Evolutionary conservation across 1,140 invertebrate species (phyloP), one percentile per base, ranked within the genome.

Genomic region (Drosophila seguyi): DNA sequence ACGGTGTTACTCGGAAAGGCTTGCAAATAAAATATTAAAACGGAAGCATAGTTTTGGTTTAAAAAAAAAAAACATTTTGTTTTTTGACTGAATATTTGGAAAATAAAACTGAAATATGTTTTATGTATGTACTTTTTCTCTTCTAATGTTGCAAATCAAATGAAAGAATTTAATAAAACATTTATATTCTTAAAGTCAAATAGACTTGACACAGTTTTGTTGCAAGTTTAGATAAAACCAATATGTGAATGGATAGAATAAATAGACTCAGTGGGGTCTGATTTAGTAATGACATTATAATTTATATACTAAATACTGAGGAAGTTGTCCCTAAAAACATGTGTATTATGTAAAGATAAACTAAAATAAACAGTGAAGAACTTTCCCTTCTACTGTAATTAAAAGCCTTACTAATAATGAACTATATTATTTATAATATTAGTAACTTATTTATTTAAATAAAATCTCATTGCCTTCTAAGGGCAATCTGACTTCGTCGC

Each of bases 401-500:
- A n/a, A 0, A 27, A 14, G 20, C 11, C 0, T 25, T 31, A 31
- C 2, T 31, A 2, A 10, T 1, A 16, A 14, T 14, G 0, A 41
- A n/a, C 3, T n/a, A 3, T n/a, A 29, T 18, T 50, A n/a, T 1
- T 50, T 8, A 14, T 8, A 20, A 8, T 4, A 31, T 0, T 20
- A 13, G 2, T 20, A 3, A 7, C 14, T 20, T 52, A 8, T 4
- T 14, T 1, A 10, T 14, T 58, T 13, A 41, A n/a, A 10, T 22
- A 20, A 18, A 14, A 20, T 20, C 16, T 31, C 3, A 16, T 22
- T 16, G 18, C 0, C 18, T 41, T 45, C 18, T 18, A 55, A 75
- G 75, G 18, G 75, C 61, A 71, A 62, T 39, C 36, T 25, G 6
- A 27, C 13, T 62, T 71, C 75, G 65, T 27, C 13, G 39, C 44